A percentile compares a stretch with the other conserved stretches of the same genome.
Evolutionary conservation across 2,888 invertebrate species (phyloP).

Genomic region (Oconnorella tubifera): DNA sequence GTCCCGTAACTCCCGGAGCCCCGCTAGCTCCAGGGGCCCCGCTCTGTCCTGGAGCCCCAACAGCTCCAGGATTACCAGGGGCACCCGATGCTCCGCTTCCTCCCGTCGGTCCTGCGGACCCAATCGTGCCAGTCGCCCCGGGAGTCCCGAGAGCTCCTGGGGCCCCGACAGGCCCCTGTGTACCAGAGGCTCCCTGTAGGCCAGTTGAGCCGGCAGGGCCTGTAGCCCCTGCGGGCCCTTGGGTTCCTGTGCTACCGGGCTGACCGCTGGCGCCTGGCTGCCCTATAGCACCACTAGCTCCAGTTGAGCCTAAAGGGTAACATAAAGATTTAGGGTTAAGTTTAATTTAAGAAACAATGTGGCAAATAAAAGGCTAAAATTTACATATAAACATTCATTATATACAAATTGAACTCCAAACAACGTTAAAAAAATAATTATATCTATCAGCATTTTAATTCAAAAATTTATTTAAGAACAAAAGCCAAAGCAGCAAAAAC

Average conservation of each 20-base stretch:
- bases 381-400: no score
- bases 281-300: conserved; percentile 13
- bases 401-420: no score
- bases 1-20: conserved; percentile 2
- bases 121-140: conserved; percentile 13
- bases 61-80: conserved; percentile 41
- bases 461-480: no score
- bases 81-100: conserved; percentile 34
- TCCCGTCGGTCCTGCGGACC: conserved; percentile 14
- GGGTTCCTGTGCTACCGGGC: conserved; percentile 8
- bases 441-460: no score
- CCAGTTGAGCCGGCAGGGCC: conserved; percentile 18
- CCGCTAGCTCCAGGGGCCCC: conserved; percentile 16
- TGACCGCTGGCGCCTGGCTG: conserved; percentile 6
- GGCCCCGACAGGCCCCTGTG: background rate
- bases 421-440: no score
- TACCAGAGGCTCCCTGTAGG: background rate
- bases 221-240: conserved; percentile 9
- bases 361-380: no score
- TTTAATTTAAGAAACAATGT: no score
- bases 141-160: background rate
- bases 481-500: no score
- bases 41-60: conserved; percentile 18
- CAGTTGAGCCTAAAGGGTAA: no score
- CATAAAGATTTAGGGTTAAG: no score